Conservation (phyloP, 2,888 invertebrate species). For the Melinaea menophilus region DNA sequence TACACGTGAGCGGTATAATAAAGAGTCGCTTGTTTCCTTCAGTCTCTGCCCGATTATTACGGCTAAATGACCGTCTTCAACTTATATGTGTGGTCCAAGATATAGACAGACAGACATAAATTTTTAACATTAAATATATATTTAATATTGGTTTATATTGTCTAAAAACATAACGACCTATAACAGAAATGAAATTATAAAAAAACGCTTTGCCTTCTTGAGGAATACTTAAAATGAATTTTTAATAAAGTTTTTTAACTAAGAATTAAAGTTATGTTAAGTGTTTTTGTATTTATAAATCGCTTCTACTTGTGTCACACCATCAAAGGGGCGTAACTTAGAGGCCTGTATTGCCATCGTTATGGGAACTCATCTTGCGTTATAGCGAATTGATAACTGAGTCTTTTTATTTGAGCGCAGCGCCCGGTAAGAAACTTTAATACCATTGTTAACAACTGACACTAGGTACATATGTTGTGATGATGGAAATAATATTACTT, state of each 20-base stretch:
- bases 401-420: constrained; percentile 56
- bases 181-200: no score
- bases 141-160: no score
- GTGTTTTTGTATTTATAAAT: neutral
- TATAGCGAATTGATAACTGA: constrained; percentile 69
- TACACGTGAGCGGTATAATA: constrained; percentile 63
- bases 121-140: no score
- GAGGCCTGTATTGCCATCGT: constrained; percentile 68
- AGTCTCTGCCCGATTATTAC: constrained; percentile 65
- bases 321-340: constrained; percentile 28
- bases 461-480: constrained; percentile 17
- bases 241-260: no score
- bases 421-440: constrained; percentile 41
- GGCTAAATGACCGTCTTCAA: constrained; percentile 68
- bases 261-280: no score
- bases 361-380: constrained; percentile 69
- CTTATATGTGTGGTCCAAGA: constrained; percentile 34
- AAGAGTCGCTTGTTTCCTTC: constrained; percentile 46
- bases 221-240: no score
- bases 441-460: constrained; percentile 34
- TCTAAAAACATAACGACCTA: no score
- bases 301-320: constrained; percentile 34
- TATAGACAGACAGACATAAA: constrained; percentile 16
- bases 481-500: neutral
- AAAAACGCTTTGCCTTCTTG: no score